Evolutionary conservation across 2,888 invertebrate genomes (phyloP), one percentile per base, ranked within the genome.

Genomic region (Vanessa cardui): DNA sequence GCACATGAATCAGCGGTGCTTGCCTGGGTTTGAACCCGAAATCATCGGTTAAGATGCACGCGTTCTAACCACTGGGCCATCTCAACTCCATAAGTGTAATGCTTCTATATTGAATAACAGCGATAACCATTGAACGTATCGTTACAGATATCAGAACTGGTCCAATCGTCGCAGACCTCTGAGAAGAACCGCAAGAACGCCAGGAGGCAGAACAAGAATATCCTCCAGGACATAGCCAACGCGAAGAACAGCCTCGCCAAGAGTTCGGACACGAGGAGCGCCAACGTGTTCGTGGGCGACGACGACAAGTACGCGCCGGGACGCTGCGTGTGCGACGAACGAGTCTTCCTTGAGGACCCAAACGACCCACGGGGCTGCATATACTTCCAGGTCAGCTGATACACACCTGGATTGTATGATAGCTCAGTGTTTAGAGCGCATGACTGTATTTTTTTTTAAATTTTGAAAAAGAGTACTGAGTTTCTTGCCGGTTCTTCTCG

Each of bases 331-430:
- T 88, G 89, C 58, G 73, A 68, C 0, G 88, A 87, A 12, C 74
- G 78, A 0, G 83, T 90, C 2, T 69, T 82, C 8, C 69, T 90
- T 0, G 92, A 92, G 69, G 90, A 92, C 49, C 88, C 90, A 0
- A 81, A 90, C 60, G 90, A 94, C 62, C 95, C 95, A 0, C 86
- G 90, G 45, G 95, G 95, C 0, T 95, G 95, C 63, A 86, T 94
- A 18, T 95, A 93, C 78, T 95, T 95, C 74, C 95, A 95, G 89
- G 94, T 94, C 49, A 73, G 71, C 66, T 44, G 39, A 39, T 12
- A 2, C 4, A 2, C 33, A 39, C 33, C 33, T 9, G 33, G 33
- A 8, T 33, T 33, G 8, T n/a, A n/a, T n/a, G n/a, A n/a, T n/a
- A n/a, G n/a, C n/a, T n/a, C n/a, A n/a, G n/a, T n/a, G n/a, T n/a